Evolutionary conservation across 2,797 vertebrate species (phyloP).

Genomic region (Alectoris magna): DNA sequence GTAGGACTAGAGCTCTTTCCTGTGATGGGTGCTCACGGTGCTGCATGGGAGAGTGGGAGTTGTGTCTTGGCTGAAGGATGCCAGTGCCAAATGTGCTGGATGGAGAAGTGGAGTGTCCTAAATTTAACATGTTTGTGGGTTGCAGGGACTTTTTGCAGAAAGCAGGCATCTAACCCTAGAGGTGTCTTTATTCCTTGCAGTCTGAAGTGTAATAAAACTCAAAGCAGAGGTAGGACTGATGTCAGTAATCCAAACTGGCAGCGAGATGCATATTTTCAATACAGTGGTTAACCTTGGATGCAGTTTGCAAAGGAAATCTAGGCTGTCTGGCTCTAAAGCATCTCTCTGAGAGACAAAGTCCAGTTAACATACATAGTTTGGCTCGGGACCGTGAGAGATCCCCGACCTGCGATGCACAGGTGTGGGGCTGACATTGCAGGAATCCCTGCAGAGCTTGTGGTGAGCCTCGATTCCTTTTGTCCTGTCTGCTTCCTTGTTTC

Average conservation of each 20-base stretch:
- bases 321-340: constrained; percentile 40
- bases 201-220: background rate
- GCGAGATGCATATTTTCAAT: background rate
- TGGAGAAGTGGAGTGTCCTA: background rate
- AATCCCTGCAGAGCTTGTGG: background rate
- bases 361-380: constrained; percentile 33
- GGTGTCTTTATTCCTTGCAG: background rate
- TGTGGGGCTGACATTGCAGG: constrained; percentile 31
- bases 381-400: constrained; percentile 44
- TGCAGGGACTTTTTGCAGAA: background rate
- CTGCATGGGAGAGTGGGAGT: background rate
- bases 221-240: background rate
- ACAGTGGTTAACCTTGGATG: constrained; percentile 16
- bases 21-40: background rate
- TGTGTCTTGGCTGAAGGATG: background rate
- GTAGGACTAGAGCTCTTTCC: background rate
- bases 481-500: constrained; percentile 60
- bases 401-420: constrained; percentile 54
- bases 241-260: constrained; percentile 43
- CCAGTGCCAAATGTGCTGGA: background rate
- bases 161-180: background rate
- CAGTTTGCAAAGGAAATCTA: background rate
- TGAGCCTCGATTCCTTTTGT: constrained; percentile 13
- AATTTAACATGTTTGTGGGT: background rate
- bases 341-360: constrained; percentile 40